Conservation (phyloP, 1,140 invertebrate genomes). For the Magallana gigas region DNA sequence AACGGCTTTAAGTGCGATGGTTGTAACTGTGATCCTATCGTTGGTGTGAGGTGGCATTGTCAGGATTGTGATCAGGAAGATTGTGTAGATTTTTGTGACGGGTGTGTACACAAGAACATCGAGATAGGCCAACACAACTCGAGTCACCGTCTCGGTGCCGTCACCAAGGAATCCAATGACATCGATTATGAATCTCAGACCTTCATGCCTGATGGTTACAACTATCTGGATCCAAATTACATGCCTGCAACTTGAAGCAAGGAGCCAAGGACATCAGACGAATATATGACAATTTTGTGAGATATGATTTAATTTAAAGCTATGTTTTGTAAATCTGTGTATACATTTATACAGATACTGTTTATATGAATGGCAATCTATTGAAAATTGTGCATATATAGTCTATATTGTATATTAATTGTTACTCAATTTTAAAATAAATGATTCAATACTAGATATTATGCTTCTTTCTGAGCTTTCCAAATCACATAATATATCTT, state of each 20-base stretch:
- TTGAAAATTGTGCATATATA: too few relatives aligned
- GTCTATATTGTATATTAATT: too few relatives aligned
- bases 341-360: too few relatives aligned
- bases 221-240: constrained; percentile 80
- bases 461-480: too few relatives aligned
- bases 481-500: too few relatives aligned
- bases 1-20: constrained; percentile 83
- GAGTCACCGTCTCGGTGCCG: constrained; percentile 73
- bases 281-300: too few relatives aligned
- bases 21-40: constrained; percentile 85
- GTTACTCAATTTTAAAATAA: too few relatives aligned
- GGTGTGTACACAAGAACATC: constrained; percentile 74
- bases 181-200: constrained; percentile 75
- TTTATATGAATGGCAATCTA: too few relatives aligned
- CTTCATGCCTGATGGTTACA: constrained; percentile 74
- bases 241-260: constrained; percentile 76
- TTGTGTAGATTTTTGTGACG: constrained; percentile 81
- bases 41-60: constrained; percentile 87
- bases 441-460: too few relatives aligned
- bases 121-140: constrained; percentile 74
- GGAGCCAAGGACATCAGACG: too few relatives aligned
- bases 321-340: too few relatives aligned
- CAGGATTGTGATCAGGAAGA: constrained; percentile 80
- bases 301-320: too few relatives aligned
- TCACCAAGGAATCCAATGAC: constrained; percentile 66